Percentiles rank a stretch among this genome's conserved stretches.
These are phyloP conservation scores for Leucophenga varia DNA, from an alignment of 1,140 invertebrate genomes.

Conservation along the genomic window DNA sequence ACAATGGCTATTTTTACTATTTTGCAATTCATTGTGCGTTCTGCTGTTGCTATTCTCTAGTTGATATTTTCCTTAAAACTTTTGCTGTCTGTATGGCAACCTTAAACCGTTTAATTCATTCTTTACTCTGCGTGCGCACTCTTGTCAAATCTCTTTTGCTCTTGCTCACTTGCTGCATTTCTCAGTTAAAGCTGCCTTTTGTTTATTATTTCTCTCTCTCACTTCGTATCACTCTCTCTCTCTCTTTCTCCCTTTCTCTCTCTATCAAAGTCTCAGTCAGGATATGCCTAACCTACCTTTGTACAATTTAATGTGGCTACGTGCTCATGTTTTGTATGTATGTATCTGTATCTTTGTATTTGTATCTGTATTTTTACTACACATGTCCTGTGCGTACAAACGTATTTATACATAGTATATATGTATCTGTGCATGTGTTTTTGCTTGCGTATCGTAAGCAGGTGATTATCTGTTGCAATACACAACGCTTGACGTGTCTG, in stretches of 20 bases:
- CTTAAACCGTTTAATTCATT: too few species aligned
- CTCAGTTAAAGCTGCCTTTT: too few species aligned
- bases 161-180: constrained; percentile 4
- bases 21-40: too few species aligned
- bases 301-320: constrained; percentile 26
- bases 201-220: too few species aligned
- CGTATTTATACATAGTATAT: too few species aligned
- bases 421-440: constrained; percentile 10
- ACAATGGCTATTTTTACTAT: too few species aligned
- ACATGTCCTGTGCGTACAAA: too few species aligned
- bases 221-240: constrained; percentile 5
- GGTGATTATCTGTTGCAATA: constrained; percentile 52
- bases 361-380: constrained; percentile 11
- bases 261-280: constrained; percentile 7
- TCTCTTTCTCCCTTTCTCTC: constrained; percentile 7
- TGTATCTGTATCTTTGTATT: constrained; percentile 7
- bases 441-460: constrained; percentile 44
- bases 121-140: too few species aligned
- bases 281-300: constrained; percentile 50
- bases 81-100: too few species aligned
- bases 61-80: too few species aligned
- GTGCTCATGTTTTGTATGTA: constrained; percentile 9
- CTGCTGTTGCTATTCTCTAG: too few species aligned
- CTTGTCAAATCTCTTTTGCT: background rate
- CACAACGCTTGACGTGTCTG: constrained; percentile 44